phyloP scores from a whole-genome alignment of 2,888 invertebrate species.

The Callinectes sapidus region DNA sequence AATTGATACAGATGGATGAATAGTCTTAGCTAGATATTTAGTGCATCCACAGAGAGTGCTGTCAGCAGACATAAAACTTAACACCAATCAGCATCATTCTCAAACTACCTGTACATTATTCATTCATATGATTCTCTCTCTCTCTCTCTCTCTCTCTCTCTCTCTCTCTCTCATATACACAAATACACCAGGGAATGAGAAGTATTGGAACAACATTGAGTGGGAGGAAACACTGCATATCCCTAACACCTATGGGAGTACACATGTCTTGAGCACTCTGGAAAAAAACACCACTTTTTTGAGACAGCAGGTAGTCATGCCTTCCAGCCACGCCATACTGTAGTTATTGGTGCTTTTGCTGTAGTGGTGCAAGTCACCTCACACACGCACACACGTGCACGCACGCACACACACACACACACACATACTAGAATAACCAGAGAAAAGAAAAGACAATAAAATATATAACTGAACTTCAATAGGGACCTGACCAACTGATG shows the following conservation, averaged over 20 bases:
- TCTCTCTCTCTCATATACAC: background rate
- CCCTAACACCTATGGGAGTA: conserved; percentile 60
- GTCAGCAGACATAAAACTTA: conserved; percentile 65
- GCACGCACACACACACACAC: background rate
- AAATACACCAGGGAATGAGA: conserved; percentile 44
- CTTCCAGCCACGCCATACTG: conserved; percentile 49
- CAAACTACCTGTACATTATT: conserved; percentile 63
- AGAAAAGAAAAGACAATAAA: conserved; percentile 10
- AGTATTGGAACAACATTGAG: conserved; percentile 61
- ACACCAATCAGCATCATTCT: conserved; percentile 62
- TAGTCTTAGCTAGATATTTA: conserved; percentile 14
- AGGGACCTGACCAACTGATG: conserved; percentile 54
- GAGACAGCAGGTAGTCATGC: conserved; percentile 57
- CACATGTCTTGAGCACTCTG: conserved; percentile 66
- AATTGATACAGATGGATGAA: background rate
- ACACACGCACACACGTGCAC: background rate
- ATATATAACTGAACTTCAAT: background rate
- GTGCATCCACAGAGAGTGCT: conserved; percentile 41
- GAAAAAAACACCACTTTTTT: conserved; percentile 54
- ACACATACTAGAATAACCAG: conserved; percentile 14
- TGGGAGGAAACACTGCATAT: conserved; percentile 55
- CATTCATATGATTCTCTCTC: conserved; percentile 44
- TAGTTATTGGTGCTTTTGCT: background rate
- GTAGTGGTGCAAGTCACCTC: conserved; percentile 15
- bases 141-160: conserved; percentile 26